Evolutionary conservation across 2,797 vertebrate species (phyloP), one percentile per base, ranked within the genome.

Genomic region (Coluber constrictor): DNA sequence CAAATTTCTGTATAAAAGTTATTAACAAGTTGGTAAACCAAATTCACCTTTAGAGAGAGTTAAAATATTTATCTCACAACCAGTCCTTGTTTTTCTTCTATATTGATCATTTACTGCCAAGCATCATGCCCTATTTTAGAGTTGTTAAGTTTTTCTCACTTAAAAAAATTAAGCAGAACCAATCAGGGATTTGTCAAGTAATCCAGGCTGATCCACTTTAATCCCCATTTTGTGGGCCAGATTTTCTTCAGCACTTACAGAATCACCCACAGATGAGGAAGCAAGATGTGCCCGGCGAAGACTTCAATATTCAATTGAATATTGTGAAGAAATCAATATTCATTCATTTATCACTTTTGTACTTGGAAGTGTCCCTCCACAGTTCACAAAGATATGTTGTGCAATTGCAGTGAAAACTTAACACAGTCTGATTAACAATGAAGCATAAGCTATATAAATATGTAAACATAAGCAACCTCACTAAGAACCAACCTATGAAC

Each of bases 51-150:
- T 94, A 55, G 59, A 88, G 89, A 95, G 61, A 87, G 54, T 94
- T 51, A 37, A 70, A 92, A 12, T 93, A 11, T 94, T 95, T 91
- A 32, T 95, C 60, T 18, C 57, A 60, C 51, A 94, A 63, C 43
- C 91, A 8, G 54, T 86, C 51, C 90, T 93, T 95, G 92, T 88
- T 90, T 96, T 93, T 92, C 59, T 96, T 96, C 96, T 93, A 96
- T 91, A 91, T 56, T 96, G 90, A 96, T 95, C 96, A 95, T 86
- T 94, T 92, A 92, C n/a, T 93, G 96, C 5, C 18, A 95, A 89
- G 87, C 43, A 95, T 91, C 93, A 90, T 89, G 96, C 96, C 95
- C 92, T 96, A 94, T 89, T 61, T 86, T 95, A 91, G 43, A 94
- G 95, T 96, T 94, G 59, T 92, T 95, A 37, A 79, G 43, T 95